Evolutionary conservation across 2,888 invertebrate genomes (phyloP).

Genomic region (Spilarctia lutea): DNA sequence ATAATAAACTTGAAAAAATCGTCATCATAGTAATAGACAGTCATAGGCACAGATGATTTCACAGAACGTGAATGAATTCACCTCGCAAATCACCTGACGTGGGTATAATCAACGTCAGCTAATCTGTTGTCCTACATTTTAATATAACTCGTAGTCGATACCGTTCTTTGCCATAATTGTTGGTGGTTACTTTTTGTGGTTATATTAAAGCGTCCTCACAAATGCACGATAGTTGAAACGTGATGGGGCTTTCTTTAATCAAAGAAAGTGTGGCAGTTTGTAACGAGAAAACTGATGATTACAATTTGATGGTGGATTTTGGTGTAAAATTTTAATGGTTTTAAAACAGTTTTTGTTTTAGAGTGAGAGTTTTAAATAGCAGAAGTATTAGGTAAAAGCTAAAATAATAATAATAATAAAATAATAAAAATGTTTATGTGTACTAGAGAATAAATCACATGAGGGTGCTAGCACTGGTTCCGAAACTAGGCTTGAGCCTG

Average conservation of each 20-base stretch:
- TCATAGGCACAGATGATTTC: conserved; percentile 18
- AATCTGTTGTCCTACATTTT: conserved; percentile 54
- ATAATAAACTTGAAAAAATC: background rate
- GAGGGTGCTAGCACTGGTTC: too few relatives aligned
- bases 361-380: background rate
- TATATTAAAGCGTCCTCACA: conserved; percentile 1
- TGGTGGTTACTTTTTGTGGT: conserved; percentile 28
- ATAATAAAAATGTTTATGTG: too few relatives aligned
- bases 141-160: conserved; percentile 41
- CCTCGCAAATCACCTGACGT: conserved; percentile 25
- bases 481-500: too few relatives aligned
- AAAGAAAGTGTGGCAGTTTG: conserved; percentile 12
- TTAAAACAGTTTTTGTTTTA: background rate
- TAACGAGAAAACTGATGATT: conserved; percentile 9
- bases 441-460: too few relatives aligned
- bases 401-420: too few relatives aligned
- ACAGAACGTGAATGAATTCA: conserved; percentile 21
- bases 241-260: conserved; percentile 4
- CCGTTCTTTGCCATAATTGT: conserved; percentile 44
- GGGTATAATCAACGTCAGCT: conserved; percentile 38
- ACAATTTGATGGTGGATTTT: conserved; percentile 12
- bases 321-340: conserved; percentile 4
- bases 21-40: conserved; percentile 9
- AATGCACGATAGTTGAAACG: background rate
- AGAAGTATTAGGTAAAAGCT: background rate